phyloP scores from a whole-genome alignment of 2,888 invertebrate genomes.

The Erebia epiphron region DNA sequence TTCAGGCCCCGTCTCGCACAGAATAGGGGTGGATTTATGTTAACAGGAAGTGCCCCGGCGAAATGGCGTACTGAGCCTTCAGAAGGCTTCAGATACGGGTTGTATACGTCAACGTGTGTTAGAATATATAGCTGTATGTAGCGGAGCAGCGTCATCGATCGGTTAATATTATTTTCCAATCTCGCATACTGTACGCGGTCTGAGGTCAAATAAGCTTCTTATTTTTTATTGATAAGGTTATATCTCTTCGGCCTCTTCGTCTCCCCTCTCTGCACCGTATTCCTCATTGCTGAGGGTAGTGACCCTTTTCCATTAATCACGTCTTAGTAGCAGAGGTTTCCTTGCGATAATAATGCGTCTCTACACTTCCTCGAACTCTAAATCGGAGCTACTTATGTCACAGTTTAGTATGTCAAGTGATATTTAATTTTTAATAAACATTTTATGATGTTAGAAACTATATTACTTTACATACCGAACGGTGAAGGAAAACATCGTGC shows the following conservation, averaged over 20 bases:
- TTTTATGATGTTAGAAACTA: too few relatives aligned
- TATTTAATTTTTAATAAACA: too few relatives aligned
- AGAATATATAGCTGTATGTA: slow-evolving; percentile 32
- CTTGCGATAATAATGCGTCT: too few relatives aligned
- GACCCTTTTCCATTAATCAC: too few relatives aligned
- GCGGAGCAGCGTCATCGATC: slow-evolving; percentile 32
- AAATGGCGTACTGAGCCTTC: slow-evolving; percentile 72
- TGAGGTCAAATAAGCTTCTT: background rate
- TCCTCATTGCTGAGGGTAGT: too few relatives aligned
- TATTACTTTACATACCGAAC: too few relatives aligned
- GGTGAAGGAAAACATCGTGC: too few relatives aligned
- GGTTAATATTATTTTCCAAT: slow-evolving; percentile 38
- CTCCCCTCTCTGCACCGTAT: background rate
- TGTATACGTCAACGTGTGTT: slow-evolving; percentile 55
- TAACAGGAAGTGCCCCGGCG: slow-evolving; percentile 73
- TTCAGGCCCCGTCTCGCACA: slow-evolving; percentile 31
- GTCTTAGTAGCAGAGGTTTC: too few relatives aligned
- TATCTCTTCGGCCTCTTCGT: too few relatives aligned
- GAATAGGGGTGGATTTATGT: slow-evolving; percentile 72
- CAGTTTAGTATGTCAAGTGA: too few relatives aligned
- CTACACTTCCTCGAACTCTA: too few relatives aligned
- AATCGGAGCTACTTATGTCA: too few relatives aligned
- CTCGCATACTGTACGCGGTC: background rate
- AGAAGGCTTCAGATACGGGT: slow-evolving; percentile 71
- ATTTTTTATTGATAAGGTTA: background rate